phyloP scores from a whole-genome alignment of 92 coral and sea anemone species.

The Montipora capitata region DNA sequence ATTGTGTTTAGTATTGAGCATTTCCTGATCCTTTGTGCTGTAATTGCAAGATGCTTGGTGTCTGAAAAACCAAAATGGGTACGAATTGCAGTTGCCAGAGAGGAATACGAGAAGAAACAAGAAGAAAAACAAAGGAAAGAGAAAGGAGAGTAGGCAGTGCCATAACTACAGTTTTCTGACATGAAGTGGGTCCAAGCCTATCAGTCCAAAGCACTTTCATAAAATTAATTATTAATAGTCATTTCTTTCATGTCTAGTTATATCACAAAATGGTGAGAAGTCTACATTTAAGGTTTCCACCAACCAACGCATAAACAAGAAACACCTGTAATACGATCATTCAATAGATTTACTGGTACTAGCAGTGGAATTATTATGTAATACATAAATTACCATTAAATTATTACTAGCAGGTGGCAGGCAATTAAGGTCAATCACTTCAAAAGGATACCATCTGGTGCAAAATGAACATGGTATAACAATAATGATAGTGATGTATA shows the following conservation, averaged over 20 bases:
- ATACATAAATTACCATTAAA: neutral
- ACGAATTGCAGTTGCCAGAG: conserved; percentile 93
- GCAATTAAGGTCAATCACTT: neutral
- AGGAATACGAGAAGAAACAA: conserved; percentile 85
- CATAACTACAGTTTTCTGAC: neutral
- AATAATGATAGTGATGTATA: neutral
- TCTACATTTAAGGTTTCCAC: too few relatives aligned
- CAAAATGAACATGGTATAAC: neutral
- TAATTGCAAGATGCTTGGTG: conserved; percentile 85
- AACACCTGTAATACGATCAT: too few relatives aligned
- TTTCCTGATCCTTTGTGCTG: conserved; percentile 90
- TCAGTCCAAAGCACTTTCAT: too few relatives aligned
- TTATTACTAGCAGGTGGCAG: neutral
- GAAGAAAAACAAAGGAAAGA: conserved; percentile 64
- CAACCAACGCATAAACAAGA: too few relatives aligned
- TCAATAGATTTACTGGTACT: too few relatives aligned
- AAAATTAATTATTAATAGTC: too few relatives aligned
- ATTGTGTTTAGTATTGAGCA: conserved; percentile 96
- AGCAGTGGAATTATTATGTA: too few relatives aligned
- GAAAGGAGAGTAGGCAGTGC: conserved; percentile 23
- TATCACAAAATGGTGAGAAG: too few relatives aligned
- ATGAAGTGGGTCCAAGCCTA: too few relatives aligned
- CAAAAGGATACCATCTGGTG: neutral
- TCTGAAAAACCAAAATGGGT: conserved; percentile 97
- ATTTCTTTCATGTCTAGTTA: too few relatives aligned